Evolutionary conservation across 2,113 vertebrate genomes (phyloP), one percentile per base, ranked within the genome.

Genomic region (Tamias sibiricus): DNA sequence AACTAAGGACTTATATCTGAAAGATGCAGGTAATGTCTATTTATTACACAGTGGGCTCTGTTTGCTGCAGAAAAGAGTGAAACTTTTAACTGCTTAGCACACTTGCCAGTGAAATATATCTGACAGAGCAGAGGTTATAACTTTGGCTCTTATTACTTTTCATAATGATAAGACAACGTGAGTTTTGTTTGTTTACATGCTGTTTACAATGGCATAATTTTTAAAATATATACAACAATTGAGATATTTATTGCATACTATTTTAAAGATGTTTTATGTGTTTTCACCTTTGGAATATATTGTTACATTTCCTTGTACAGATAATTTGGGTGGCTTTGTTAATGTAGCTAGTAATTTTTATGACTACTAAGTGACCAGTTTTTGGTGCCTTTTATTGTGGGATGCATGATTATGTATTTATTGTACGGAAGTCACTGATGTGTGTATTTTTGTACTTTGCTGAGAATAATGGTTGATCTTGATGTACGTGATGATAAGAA

Each of bases 391-490:
- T 99, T 99, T 99, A 99, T 99, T 98, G 99, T 99, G 99, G 99
- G 98, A 99, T 99, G 99, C 99, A 99, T 99, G 99, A 98, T 99
- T 98, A 98, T 96, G 98, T 99, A 99, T 99, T 99, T 99, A 99
- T 99, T 98, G 99, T 99, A 99, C 99, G 99, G 99, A 99, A 99
- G 99, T 99, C 99, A 99, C 99, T 99, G 99, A 99, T 99, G 99
- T 99, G 99, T 99, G 99, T 99, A 99, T 99, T 99, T 99, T 99
- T 99, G 99, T 99, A 99, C 99, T 99, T 99, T 98, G 99, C 99
- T 99, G 98, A 98, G 99, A 99, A 99, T 98, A 99, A 99, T 98
- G 99, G 99, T 99, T 99, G 98, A 98, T 99, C 99, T 99, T 99
- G 98, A 99, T 99, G 99, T 99, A 99, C 97, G 98, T 99, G 98